These are phyloP conservation scores for Riptortus pedestris DNA, from an alignment of 1,140 invertebrate species.

Conservation along the genomic window DNA sequence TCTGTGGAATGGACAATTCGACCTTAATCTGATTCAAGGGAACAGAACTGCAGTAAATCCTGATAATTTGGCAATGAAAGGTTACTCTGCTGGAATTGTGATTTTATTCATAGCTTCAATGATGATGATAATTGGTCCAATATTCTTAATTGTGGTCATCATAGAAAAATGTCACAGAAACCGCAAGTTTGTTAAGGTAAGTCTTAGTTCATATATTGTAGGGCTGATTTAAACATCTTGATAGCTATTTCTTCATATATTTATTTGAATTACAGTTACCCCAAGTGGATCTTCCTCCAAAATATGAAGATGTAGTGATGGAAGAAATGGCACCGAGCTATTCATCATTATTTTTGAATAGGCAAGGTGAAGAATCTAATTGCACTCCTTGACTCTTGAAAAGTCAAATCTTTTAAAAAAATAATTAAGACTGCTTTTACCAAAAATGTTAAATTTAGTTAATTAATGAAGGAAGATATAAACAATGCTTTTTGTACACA, in stretches of 20 bases:
- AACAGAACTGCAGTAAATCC: neutral
- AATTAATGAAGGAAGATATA: too few species aligned
- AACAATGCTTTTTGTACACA: too few species aligned
- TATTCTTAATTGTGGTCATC: neutral
- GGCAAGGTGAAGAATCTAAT: neutral
- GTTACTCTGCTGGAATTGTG: neutral
- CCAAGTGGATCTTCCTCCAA: neutral
- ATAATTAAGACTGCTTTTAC: too few species aligned
- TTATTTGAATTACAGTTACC: neutral
- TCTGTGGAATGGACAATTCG: neutral
- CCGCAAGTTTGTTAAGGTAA: neutral
- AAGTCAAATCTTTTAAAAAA: too few species aligned
- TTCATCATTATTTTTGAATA: neutral
- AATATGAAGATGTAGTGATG: slow-evolving; percentile 12
- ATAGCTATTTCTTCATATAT: neutral
- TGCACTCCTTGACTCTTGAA: too few species aligned
- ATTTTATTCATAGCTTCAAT: neutral
- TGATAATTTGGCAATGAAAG: neutral
- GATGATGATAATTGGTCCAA: slow-evolving; percentile 3
- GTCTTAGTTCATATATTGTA: neutral
- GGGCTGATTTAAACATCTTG: neutral
- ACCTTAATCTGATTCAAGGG: neutral
- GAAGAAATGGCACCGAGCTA: slow-evolving; percentile 7
- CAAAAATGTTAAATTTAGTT: too few species aligned
- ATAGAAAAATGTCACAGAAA: slow-evolving; percentile 10